Evolutionary conservation across 2,888 invertebrate genomes (phyloP).

Genomic region (Chrysolina oricalcia): DNA sequence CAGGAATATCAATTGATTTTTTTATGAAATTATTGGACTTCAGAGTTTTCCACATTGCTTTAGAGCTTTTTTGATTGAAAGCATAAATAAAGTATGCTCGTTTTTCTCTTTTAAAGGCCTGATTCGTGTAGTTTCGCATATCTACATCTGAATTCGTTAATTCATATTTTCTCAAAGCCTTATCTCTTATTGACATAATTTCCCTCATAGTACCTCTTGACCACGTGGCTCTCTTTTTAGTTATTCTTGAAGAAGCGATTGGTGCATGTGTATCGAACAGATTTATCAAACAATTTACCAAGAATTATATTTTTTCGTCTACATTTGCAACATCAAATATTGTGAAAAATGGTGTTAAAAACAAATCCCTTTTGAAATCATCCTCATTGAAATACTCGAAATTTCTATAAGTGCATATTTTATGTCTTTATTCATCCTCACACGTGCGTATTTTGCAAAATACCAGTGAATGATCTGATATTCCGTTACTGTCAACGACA

Average conservation of each 20-base stretch:
- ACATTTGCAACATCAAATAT: background rate
- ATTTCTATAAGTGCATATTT: background rate
- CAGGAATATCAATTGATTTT: background rate
- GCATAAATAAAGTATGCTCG: background rate
- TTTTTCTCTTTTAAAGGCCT: too few species aligned
- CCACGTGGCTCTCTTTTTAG: background rate
- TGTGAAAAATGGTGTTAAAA: background rate
- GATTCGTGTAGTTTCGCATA: background rate
- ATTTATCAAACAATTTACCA: background rate
- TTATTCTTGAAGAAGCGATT: background rate
- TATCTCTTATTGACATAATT: background rate
- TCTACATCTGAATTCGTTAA: slow-evolving; percentile 1
- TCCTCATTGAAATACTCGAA: background rate
- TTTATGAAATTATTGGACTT: background rate
- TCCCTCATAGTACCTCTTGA: background rate
- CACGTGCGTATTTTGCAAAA: too few species aligned
- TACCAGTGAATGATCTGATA: too few species aligned
- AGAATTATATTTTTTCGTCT: background rate
- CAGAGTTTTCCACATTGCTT: background rate
- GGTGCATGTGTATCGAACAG: background rate
- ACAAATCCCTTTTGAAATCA: background rate
- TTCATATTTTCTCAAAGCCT: background rate
- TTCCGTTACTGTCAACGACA: background rate
- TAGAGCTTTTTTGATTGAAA: background rate
- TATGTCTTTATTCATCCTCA: background rate